Base-by-base conservation (phyloP, 2,888 invertebrate genomes). In the Agrilus biguttatus region DNA sequence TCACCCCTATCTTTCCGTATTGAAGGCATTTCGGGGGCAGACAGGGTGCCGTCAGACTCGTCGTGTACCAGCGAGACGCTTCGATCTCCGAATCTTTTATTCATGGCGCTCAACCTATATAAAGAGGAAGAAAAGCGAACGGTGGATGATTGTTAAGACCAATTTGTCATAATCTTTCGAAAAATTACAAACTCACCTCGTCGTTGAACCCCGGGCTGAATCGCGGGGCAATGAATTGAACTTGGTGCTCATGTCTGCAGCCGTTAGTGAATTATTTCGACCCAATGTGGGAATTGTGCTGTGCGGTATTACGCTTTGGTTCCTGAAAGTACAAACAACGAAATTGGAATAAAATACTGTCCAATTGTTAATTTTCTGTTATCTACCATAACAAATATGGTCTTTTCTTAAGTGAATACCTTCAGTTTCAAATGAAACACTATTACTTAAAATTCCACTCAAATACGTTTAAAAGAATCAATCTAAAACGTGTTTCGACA, bases 21-120 rank as follows among this genome's bases (percentile, higher is more conserved):
- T 61, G 74, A 63, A 60, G 84, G 82, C 67, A 84, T 76, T 68
- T 87, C 87, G 14, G 86, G 86, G 14, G 86, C 86, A 39, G 83
- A 86, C 45, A 83, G 72, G 46, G 83, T 82, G 40, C 83, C 85
- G 62, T 86, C 86, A 53, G 78, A 77, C 61, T 85, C 85, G 58
- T 85, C 84, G 64, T 82, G 78, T 36, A 74, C 62, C 36, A 77
- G 66, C 36, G 72, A 63, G 32, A 70, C 64, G 23, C 73, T 67
- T 39, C 72, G 67, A 48, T 72, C 72, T 3, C 71, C 72, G 49
- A 64, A 66, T 55, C 68, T 58, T 58, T 69, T 69, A 57, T 64
- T 66, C 64, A 69, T 66, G 41, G 28, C 28, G 28, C 64, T 61
- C 56, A 69, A 57, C 53, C 69, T 68, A 49, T 44, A 53, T 52